Evolutionary conservation across 2,113 vertebrate species (phyloP).

Genomic region (Semicossyphus pulcher): DNA sequence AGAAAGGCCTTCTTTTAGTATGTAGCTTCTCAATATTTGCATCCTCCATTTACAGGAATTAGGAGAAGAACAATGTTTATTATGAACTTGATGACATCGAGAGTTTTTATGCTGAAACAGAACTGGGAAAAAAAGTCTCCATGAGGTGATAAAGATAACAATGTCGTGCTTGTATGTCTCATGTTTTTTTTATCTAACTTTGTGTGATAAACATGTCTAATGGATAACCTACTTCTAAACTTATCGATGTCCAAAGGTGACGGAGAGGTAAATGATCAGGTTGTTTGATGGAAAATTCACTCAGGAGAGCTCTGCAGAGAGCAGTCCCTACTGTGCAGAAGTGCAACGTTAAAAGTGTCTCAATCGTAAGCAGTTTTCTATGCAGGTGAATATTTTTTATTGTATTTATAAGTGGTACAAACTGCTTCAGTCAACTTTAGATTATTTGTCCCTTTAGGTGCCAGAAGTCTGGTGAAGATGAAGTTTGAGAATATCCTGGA

Average conservation of each 20-base stretch:
- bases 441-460: not conserved
- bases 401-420: not conserved
- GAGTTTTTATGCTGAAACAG: too few species aligned
- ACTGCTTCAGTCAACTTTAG: not conserved
- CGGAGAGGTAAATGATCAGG: slow-evolving; percentile 4
- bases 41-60: too few species aligned
- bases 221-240: slow-evolving; percentile 9
- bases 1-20: too few species aligned
- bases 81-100: too few species aligned
- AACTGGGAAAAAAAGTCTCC: too few species aligned
- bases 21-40: too few species aligned
- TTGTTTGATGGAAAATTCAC: not conserved
- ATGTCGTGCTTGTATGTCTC: not conserved
- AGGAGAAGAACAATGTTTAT: too few species aligned
- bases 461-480: slow-evolving; percentile 69
- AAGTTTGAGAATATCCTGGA: slow-evolving; percentile 87
- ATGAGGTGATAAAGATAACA: too few species aligned
- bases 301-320: not conserved
- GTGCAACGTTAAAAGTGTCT: rapidly evolving
- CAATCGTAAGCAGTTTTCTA: not conserved
- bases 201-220: not conserved
- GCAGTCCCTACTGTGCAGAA: not conserved
- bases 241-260: slow-evolving; percentile 42
- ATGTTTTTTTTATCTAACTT: not conserved
- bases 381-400: not conserved